A percentile compares a stretch with the other conserved stretches of the same genome.
phyloP scores from a whole-genome alignment of 2,797 vertebrate species.

The Limosa lapponica region DNA sequence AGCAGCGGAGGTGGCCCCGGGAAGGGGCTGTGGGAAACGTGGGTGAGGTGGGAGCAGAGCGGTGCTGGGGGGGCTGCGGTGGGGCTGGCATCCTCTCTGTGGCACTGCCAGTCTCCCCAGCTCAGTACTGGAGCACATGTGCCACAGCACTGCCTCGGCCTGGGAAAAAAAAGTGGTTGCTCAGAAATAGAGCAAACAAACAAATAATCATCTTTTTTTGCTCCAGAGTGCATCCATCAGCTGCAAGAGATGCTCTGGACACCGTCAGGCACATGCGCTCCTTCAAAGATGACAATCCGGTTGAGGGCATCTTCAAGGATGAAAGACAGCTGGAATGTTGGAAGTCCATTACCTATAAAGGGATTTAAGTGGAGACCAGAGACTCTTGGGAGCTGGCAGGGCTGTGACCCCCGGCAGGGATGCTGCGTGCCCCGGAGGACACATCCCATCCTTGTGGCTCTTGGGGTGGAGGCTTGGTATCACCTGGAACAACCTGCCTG shows the following conservation, averaged over 20 bases:
- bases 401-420: accelerated
- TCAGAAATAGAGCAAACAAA: neutral
- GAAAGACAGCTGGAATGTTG: accelerated
- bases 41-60: neutral
- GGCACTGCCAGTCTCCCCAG: accelerated
- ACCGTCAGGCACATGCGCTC: accelerated
- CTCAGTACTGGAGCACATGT: accelerated
- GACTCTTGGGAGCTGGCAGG: neutral
- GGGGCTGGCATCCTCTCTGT: accelerated
- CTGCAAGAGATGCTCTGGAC: accelerated
- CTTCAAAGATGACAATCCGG: accelerated
- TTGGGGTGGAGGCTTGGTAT: accelerated
- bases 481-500: accelerated
- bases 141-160: neutral
- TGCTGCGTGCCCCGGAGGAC: neutral
- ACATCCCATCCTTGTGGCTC: neutral
- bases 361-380: neutral
- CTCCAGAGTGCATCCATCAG: neutral
- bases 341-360: no score
- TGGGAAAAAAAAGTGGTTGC: accelerated
- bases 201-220: neutral
- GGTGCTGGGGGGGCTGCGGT: accelerated
- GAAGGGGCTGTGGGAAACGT: neutral
- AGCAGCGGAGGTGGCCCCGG: accelerated
- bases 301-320: neutral